Conservation (phyloP, 2,888 invertebrate species). For the Nymphalis urticae region DNA sequence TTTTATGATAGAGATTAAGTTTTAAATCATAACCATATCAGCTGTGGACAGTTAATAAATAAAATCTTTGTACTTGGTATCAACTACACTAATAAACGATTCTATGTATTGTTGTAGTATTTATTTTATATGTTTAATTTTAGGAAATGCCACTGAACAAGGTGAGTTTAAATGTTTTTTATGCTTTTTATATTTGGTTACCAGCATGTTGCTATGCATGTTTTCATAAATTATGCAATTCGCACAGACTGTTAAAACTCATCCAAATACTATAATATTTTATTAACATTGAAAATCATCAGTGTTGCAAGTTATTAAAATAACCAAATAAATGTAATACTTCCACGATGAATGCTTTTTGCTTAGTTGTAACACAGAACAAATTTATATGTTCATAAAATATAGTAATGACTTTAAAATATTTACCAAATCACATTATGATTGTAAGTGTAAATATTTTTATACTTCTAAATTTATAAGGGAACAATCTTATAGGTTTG, state of each 20-base stretch:
- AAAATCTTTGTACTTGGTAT: conserved; percentile 60
- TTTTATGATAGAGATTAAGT: conserved; percentile 26
- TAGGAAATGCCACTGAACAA: conserved; percentile 36
- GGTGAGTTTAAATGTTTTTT: conserved; percentile 41
- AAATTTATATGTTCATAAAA: too few relatives aligned
- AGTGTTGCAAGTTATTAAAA: background rate
- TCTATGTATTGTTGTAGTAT: conserved; percentile 43
- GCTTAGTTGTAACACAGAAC: too few relatives aligned
- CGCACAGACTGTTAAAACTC: background rate
- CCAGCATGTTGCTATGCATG: conserved; percentile 39
- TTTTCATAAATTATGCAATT: conserved; percentile 9
- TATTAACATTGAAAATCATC: background rate
- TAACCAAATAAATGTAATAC: background rate
- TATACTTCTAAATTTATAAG: too few relatives aligned
- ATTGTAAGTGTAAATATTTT: too few relatives aligned
- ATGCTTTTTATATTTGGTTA: conserved; percentile 41
- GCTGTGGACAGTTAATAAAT: conserved; percentile 23
- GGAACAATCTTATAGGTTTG: too few relatives aligned
- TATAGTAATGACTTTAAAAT: too few relatives aligned
- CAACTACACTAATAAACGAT: conserved; percentile 63
- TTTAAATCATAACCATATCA: conserved; percentile 25
- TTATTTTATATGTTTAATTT: conserved; percentile 37
- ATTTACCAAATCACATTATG: too few relatives aligned
- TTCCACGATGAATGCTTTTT: too few relatives aligned
- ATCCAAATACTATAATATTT: background rate